These are phyloP conservation scores for Dinothrombium tinctorium DNA, from an alignment of 1,140 invertebrate species.

Conservation along the genomic window DNA sequence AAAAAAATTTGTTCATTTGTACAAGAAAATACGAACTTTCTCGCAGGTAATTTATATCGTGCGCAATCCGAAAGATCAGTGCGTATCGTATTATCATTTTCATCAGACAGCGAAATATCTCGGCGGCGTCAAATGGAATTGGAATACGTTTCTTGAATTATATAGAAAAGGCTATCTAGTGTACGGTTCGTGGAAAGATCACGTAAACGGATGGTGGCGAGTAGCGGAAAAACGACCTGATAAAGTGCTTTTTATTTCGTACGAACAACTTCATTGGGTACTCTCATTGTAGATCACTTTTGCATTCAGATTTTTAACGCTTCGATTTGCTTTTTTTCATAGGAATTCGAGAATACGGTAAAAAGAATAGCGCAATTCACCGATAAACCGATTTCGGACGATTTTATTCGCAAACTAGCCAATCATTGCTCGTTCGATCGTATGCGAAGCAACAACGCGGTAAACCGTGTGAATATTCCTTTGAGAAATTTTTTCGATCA, in stretches of 20 bases:
- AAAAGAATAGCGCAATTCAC: constrained; percentile 24
- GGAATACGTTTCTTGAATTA: constrained; percentile 19
- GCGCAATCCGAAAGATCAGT: constrained; percentile 77
- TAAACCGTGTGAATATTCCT: constrained; percentile 13
- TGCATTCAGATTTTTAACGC: too few species aligned
- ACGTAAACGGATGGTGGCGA: constrained; percentile 26
- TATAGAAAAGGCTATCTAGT: constrained; percentile 19
- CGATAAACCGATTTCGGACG: constrained; percentile 19
- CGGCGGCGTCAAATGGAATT: constrained; percentile 15
- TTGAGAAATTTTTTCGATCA: constrained; percentile 14
- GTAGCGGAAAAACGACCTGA: constrained; percentile 17
- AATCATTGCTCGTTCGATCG: constrained; percentile 25
- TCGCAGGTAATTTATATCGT: constrained; percentile 62
- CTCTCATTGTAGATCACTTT: too few species aligned
- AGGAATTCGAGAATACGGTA: constrained; percentile 22
- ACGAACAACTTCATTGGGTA: constrained; percentile 29
- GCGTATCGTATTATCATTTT: constrained; percentile 76
- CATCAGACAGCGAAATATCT: constrained; percentile 25
- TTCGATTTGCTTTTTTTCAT: not conserved
- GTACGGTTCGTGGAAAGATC: constrained; percentile 29
- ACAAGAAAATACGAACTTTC: not conserved
- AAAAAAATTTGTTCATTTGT: too few species aligned
- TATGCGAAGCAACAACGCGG: constrained; percentile 20
- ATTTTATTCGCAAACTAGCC: constrained; percentile 16
- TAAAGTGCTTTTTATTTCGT: constrained; percentile 27